Evolutionary conservation across 2,888 invertebrate species (phyloP), one percentile per base, ranked within the genome.

Genomic region (Trichopria drosophilae): DNA sequence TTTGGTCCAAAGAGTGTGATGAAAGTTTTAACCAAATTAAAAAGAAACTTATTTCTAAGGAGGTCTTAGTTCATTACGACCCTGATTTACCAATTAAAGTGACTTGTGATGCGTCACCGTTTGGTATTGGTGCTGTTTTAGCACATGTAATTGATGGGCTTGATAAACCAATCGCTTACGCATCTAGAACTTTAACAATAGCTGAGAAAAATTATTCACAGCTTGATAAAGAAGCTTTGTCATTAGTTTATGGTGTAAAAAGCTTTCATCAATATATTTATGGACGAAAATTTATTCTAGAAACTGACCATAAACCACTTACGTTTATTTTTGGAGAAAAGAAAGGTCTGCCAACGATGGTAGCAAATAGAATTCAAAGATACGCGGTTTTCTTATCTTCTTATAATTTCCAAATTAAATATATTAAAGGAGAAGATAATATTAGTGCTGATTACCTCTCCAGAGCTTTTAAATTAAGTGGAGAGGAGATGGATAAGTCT

Each of bases 101-200:
- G 3, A 65, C 73, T 1, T 67, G 69, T 28, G 76, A 78, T 61
- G 76, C 76, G 0, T 71, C 68, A 7, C 65, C 66, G 7, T 58
- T 61, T 19, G 71, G 71, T 5, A 20, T 72, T 9, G 72, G 67
- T 2, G 62, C 69, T 13, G 66, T 65, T 13, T 18, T 65, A 5
- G 51, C 57, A 12, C 63, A 65, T 13, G 41, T 50, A 9, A 24
- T 51, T 57, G 4, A 53, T 1, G 52, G 47, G 6, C 32, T 41
- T 10, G 59, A 60, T 24, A 39, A 34, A 41, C 61, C 60, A 0
- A 52, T 64, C 6, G 56, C 57, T 1, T 64, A 55, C 35, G 57
- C 53, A 3, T 60, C 59, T 3, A 29, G 57, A 15, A 36, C 55
- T 7, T 20, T 64, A 6, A 47, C 53, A 6, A 9, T 37, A 15